Evolutionary conservation across 23 tunicate genomes (phyloP), one percentile per base, ranked within the genome.

Genomic region (Ascidia mentula): DNA sequence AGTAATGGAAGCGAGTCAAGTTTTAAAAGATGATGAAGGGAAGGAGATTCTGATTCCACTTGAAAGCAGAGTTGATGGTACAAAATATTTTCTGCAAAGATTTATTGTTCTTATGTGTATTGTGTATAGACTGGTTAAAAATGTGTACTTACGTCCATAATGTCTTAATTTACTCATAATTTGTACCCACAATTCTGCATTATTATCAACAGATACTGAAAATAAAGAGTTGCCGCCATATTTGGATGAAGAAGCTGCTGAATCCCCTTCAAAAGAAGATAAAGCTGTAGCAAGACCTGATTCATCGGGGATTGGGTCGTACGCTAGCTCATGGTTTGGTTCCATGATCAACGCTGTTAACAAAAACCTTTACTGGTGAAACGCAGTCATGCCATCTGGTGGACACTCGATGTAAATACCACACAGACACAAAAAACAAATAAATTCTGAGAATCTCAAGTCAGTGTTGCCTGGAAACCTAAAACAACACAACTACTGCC

Each of bases 341-440:
- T 88, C 89, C 40, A 85, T 93, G 26, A 70, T 93, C 18, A 88
- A 46, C 33, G 98, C 98, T 5, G 98, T 93, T 38, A 93, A 93
- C 74, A 93, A 93, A 53, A 93, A 93, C 84, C 79, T 93, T 70
- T 93, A 93, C 42, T 93, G 98, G 98, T 93, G 89, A 93, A 36
- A 53, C 65, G 24, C 65, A 20, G 4, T 5, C 65, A 20, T 53
- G 13, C 65, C 65, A 53, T 53, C 65, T 53, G 24, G 65, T 53
- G 65, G 22, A 28, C 22, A 9, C 65, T 20, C 65, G 65, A 26
- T 53, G 65, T 53, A 53, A 53, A 53, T 53, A 53, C 13, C 24
- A 53, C 65, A 53, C 65, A 53, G 4, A 53, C 53, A 53, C 65
- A 53, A 53, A 53, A 53, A 26, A 42, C 53, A 15, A 42, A 42